These are phyloP conservation scores for Ursus arctos DNA, from an alignment of 2,113 vertebrate genomes.

Conservation along the genomic window DNA sequence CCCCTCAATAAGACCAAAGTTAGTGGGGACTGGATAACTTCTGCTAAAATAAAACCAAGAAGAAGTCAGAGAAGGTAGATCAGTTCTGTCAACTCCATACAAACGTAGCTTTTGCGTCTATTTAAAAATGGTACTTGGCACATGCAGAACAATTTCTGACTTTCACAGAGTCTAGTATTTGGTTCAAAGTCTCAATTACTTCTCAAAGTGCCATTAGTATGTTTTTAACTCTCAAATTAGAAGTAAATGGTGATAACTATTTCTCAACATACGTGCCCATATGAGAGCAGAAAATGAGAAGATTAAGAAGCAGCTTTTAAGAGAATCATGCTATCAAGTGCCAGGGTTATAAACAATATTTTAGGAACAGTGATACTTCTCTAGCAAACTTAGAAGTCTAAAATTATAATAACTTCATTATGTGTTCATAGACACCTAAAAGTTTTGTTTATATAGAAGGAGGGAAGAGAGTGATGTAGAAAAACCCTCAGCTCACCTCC, in stretches of 20 bases:
- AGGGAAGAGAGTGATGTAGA: neutral
- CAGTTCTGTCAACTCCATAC: neutral
- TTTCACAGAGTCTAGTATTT: conserved; percentile 47
- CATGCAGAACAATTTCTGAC: neutral
- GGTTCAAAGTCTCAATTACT: neutral
- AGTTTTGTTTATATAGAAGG: conserved; percentile 27
- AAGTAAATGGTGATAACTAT: conserved; percentile 22
- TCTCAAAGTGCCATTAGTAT: conserved; percentile 31
- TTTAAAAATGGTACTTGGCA: conserved; percentile 47
- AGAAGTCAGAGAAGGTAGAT: neutral
- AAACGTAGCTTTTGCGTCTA: conserved; percentile 1
- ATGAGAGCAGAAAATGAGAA: conserved; percentile 4
- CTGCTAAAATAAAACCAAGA: conserved; percentile 55
- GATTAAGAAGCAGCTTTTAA: neutral
- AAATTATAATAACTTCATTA: neutral
- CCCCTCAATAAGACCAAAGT: neutral
- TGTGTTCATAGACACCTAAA: conserved; percentile 10
- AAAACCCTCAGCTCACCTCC: neutral
- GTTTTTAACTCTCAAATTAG: conserved; percentile 30
- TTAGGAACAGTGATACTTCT: conserved; percentile 35
- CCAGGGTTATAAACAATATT: neutral
- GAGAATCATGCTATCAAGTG: neutral
- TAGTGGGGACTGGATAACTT: neutral
- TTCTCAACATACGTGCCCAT: neutral
- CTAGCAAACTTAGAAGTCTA: neutral